phyloP scores from a whole-genome alignment of 1,140 invertebrate species.

The Diachasma alloeum region DNA sequence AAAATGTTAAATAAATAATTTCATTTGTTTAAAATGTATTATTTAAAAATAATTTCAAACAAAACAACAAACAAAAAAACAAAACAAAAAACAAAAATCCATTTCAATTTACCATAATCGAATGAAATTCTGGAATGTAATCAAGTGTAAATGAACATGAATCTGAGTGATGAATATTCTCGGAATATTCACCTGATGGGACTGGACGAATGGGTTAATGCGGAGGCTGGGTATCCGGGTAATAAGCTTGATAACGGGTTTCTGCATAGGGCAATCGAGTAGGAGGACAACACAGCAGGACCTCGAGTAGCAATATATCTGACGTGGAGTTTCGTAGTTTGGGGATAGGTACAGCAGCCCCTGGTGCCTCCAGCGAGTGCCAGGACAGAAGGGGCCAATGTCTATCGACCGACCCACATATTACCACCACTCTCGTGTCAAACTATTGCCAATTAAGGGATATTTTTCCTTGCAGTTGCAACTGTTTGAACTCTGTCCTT shows the following conservation, averaged over 20 bases:
- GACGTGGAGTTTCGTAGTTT: not conserved
- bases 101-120: not conserved
- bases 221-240: conserved; percentile 25
- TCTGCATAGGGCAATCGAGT: not conserved
- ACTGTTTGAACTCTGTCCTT: not conserved
- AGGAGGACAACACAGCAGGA: not conserved
- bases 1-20: no score
- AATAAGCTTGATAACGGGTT: conserved; percentile 39
- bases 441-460: conserved; percentile 42
- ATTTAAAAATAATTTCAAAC: no score
- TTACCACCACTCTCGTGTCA: conserved; percentile 37
- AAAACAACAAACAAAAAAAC: no score
- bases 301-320: conserved; percentile 5
- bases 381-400: not conserved
- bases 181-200: not conserved
- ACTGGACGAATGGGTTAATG: conserved; percentile 43
- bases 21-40: no score
- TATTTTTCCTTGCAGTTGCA: not conserved
- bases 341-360: not conserved
- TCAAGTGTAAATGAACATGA: not conserved
- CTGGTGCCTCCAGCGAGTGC: not conserved
- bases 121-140: not conserved
- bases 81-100: no score
- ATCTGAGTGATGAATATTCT: not conserved
- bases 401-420: conserved; percentile 50